Percentiles rank a stretch among this genome's conserved stretches.
Conservation (phyloP, 2,113 vertebrate genomes). For the Podiceps cristatus region DNA sequence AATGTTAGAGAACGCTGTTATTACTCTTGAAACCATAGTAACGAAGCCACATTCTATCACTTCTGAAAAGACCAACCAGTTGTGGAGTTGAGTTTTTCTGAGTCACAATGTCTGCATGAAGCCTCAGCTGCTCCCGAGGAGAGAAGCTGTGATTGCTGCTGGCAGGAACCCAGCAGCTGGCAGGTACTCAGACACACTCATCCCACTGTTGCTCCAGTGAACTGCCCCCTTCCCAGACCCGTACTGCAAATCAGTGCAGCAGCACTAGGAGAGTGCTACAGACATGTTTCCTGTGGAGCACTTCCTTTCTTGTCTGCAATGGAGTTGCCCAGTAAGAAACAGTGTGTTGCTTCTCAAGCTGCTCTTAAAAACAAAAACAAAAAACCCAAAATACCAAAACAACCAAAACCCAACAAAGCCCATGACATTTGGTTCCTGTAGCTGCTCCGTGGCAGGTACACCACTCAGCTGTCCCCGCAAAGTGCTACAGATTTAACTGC, state of each 20-base stretch:
- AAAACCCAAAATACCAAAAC: background rate
- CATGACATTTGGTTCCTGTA: background rate
- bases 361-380: background rate
- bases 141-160: background rate
- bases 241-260: background rate
- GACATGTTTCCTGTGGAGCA: background rate
- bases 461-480: background rate
- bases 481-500: background rate
- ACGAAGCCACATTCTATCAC: background rate
- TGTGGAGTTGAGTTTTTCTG: background rate
- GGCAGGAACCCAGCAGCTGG: background rate
- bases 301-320: background rate
- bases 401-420: background rate
- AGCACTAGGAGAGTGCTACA: background rate
- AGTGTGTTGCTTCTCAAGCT: background rate
- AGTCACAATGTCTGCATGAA: background rate
- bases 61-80: background rate
- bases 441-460: background rate
- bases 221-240: background rate
- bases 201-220: background rate
- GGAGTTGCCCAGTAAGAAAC: background rate
- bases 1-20: background rate
- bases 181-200: background rate
- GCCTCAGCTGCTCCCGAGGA: background rate
- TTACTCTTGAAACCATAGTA: background rate